These are phyloP conservation scores for Apocheima hispidaria DNA, from an alignment of 2,888 invertebrate genomes.

Conservation along the genomic window DNA sequence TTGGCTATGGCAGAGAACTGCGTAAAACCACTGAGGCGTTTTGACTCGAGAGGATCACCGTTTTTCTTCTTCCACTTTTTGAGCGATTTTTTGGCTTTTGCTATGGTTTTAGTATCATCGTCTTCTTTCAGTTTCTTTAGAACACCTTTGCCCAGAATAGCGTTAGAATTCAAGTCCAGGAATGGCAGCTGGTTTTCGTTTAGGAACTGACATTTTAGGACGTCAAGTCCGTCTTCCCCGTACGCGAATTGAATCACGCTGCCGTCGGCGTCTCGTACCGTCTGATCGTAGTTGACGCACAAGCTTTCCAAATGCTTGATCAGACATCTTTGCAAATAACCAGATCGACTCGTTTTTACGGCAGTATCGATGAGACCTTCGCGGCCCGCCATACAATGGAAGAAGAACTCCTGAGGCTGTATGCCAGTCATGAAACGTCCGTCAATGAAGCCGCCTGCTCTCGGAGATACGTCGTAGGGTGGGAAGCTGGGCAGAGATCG, in stretches of 20 bases:
- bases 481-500: conserved; percentile 96
- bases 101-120: conserved; percentile 78
- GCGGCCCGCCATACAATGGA: conserved; percentile 99
- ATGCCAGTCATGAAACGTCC: conserved; percentile 99
- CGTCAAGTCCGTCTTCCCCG: conserved; percentile 97
- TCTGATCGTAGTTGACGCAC: conserved; percentile 96
- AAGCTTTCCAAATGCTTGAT: conserved; percentile 99
- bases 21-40: conserved; percentile 85
- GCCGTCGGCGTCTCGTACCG: conserved; percentile 97
- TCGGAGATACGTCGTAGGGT: conserved; percentile 94
- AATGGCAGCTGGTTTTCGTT: conserved; percentile 91
- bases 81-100: conserved; percentile 85
- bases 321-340: conserved; percentile 98
- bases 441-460: conserved; percentile 98
- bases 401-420: conserved; percentile 98
- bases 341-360: conserved; percentile 99
- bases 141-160: conserved; percentile 86
- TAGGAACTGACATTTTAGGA: conserved; percentile 94
- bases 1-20: conserved; percentile 85
- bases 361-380: conserved; percentile 99
- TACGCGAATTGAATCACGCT: conserved; percentile 97
- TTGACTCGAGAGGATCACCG: conserved; percentile 75
- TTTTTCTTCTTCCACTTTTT: conserved; percentile 88
- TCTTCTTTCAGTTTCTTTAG: conserved; percentile 87
- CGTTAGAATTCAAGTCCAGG: conserved; percentile 92